Conservation (phyloP, 1,140 invertebrate genomes). For the Araneus ventricosus region DNA sequence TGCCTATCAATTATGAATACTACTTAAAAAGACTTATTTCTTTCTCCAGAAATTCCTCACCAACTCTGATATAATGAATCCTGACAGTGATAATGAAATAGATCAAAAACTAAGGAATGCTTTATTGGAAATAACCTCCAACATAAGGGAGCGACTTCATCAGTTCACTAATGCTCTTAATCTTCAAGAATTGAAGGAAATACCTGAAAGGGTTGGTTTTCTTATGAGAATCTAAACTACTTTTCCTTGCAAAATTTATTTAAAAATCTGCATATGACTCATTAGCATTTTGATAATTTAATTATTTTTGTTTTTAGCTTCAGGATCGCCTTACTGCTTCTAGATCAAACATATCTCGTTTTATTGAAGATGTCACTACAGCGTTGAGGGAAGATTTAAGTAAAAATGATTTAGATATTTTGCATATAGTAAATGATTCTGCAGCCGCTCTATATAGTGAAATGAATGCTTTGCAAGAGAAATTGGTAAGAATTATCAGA, state of each 20-base stretch:
- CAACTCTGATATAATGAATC: not conserved
- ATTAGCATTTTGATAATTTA: not conserved
- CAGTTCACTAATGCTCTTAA: constrained; percentile 68
- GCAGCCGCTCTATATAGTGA: constrained; percentile 46
- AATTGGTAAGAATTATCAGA: constrained; percentile 23
- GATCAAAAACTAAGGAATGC: constrained; percentile 60
- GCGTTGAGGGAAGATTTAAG: constrained; percentile 53
- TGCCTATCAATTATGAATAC: no score
- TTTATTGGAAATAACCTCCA: constrained; percentile 53
- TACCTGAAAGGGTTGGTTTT: constrained; percentile 55
- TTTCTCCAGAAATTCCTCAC: constrained; percentile 29
- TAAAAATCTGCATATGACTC: not conserved
- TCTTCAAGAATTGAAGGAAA: constrained; percentile 61
- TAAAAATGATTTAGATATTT: not conserved
- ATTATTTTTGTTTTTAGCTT: constrained; percentile 13
- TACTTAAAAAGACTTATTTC: no score
- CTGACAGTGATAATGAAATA: constrained; percentile 34
- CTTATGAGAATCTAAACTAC: not conserved
- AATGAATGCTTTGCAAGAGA: constrained; percentile 62
- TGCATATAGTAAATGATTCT: constrained; percentile 43
- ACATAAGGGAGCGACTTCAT: constrained; percentile 47
- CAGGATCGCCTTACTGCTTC: constrained; percentile 51
- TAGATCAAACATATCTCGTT: constrained; percentile 31
- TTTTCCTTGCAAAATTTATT: no score
- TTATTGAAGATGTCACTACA: constrained; percentile 46